Evolutionary conservation across 2,888 invertebrate species (phyloP), one percentile per base, ranked within the genome.

Genomic region (Labia minor): DNA sequence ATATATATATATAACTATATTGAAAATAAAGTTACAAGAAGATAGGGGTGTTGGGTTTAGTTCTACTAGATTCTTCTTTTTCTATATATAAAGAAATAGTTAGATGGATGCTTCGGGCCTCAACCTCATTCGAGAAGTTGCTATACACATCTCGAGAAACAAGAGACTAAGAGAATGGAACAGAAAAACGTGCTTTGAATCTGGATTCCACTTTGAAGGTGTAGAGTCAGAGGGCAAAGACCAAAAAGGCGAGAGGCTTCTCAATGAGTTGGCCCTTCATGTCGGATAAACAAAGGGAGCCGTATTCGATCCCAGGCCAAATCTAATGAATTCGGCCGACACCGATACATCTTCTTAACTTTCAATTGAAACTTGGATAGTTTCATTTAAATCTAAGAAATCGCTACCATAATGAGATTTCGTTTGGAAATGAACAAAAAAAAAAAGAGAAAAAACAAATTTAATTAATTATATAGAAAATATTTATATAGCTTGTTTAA

Each of bases 121-220:
- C 49, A 10, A 3, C 49, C 49, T 49, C 26, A 26, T 26, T 26
- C 8, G 3, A 49, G 49, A 49, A 49, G 49, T 49, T 49, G 16
- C 49, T 49, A 49, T 49, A 49, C 49, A 49, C n/a, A 49, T 49
- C 49, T 49, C 49, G n/a, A 49, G 49, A 49, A 49, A 49, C 16
- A 49, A 49, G 49, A 49, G 49, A 11, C 49, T 49, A 49, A 49
- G 49, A 49, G 49, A 49, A 16, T 49, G 49, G 49, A 49, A 49
- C 49, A 49, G 49, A 49, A 49, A 49, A 49, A 49, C 49, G 49
- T 49, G 49, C 49, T 49, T 49, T 49, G 49, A 49, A 49, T 49
- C 14, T 4, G n/a, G n/a, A 16, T 8, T 49, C 14, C 14, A 8
- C 16, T 49, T 49, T 49, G 49, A 49, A 49, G 49, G 49, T 11